Evolutionary conservation across 2,888 invertebrate genomes (phyloP), one percentile per base, ranked within the genome.

Genomic region (Glyphotaelius pellucidus): DNA sequence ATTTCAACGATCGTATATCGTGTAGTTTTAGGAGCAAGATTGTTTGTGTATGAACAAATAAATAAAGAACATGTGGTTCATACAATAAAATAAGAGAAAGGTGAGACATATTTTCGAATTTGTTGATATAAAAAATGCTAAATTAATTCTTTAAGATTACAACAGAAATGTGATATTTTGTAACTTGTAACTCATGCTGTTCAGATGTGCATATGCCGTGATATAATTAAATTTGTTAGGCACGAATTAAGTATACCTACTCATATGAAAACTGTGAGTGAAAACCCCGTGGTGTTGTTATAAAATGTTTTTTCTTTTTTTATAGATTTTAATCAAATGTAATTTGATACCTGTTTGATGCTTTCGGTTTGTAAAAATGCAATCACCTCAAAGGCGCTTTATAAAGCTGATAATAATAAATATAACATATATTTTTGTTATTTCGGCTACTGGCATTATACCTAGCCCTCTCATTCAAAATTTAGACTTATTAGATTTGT

Each of bases 141-240:
- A 67, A 67, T 67, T 67, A 67, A 67, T 67, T 67, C 67, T 67
- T 67, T 67, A n/a, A 67, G 67, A 67, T 67, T 67, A 67, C 67
- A 67, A 67, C 25, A 67, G 67, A 67, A n/a, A 67, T 67, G 67
- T 67, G 25, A 67, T 67, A 67, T 67, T 67, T 25, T 67, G 67
- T n/a, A 67, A 67, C 9, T 67, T 25, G 67, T n/a, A 67, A 67
- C 67, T 67, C 67, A 67, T 67, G 67, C 67, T 25, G 67, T 67
- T 67, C 67, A 25, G 25, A 7, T 67, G n/a, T 67, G 25, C 25
- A 67, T 67, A 67, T 25, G 67, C 52, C 52, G 19, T 52, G 52
- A 52, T 52, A 52, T 5, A 52, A 52, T 19, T 67, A 25, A 67
- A 67, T 67, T 67, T 25, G 67, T 67, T n/a, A n/a, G 67, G 67